These are phyloP conservation scores for Acrossocheilus fasciatus DNA, from an alignment of 2,797 vertebrate species.

Conservation along the genomic window DNA sequence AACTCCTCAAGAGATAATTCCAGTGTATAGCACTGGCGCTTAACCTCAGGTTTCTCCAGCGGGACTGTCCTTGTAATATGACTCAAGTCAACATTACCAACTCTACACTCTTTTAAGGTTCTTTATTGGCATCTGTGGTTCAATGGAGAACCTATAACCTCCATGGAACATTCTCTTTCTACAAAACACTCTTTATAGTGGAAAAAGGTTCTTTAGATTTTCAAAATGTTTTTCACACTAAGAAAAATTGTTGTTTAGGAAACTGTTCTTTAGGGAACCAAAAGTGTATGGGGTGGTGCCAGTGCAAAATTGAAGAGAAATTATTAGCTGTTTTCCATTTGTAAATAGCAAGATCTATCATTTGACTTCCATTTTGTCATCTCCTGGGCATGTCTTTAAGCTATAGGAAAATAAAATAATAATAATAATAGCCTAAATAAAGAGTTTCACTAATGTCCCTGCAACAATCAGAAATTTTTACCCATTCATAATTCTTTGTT, in stretches of 20 bases:
- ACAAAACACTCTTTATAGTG: not conserved
- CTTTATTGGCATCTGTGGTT: not conserved
- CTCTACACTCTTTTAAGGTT: not conserved
- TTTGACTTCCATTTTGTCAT: not conserved
- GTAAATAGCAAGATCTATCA: not conserved
- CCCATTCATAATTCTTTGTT: constrained; percentile 1
- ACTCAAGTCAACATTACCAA: not conserved
- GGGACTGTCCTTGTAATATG: not conserved
- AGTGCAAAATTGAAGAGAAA: not conserved
- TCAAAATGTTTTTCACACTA: not conserved
- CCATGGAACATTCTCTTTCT: not conserved
- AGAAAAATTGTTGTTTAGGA: not conserved
- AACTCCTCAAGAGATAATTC: not conserved
- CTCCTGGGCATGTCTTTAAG: not conserved
- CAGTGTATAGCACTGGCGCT: not conserved
- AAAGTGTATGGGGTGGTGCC: not conserved
- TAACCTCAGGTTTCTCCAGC: constrained; percentile 1
- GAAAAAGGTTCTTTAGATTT: not conserved
- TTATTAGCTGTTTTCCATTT: not conserved
- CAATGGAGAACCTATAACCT: not conserved
- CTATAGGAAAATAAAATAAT: not conserved
- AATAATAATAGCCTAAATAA: not conserved
- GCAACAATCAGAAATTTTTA: not conserved
- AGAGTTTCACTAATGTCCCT: not conserved
- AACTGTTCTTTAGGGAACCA: not conserved